Evolutionary conservation across 2,113 vertebrate genomes (phyloP).

Genomic region (Colius striatus): DNA sequence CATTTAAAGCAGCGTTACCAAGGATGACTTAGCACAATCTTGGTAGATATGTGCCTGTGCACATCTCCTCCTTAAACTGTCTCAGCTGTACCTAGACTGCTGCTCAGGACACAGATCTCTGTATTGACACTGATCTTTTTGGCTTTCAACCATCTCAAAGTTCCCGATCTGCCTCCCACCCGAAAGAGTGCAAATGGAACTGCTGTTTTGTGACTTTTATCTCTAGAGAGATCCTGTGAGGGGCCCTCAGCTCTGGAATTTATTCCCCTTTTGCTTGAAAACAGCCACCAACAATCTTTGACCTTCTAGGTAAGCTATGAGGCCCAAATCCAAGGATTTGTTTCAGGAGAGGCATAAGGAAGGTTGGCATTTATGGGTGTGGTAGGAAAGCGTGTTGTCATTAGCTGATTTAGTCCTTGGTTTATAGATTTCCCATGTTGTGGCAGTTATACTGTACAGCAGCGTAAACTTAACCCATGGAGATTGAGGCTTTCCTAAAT

Average conservation of each 20-base stretch:
- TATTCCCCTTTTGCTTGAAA: background rate
- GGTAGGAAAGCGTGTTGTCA: background rate
- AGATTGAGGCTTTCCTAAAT: background rate
- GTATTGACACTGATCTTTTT: background rate
- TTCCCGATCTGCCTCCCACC: background rate
- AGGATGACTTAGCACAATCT: background rate
- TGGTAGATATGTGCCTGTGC: background rate
- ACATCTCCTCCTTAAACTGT: background rate
- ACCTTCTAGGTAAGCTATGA: background rate
- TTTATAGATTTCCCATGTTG: background rate
- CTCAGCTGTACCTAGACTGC: background rate
- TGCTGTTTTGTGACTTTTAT: slow-evolving; percentile 9
- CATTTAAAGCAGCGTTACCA: background rate
- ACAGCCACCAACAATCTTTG: slow-evolving; percentile 50
- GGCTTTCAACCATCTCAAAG: background rate
- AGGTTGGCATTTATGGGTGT: background rate
- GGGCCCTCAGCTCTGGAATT: slow-evolving; percentile 48
- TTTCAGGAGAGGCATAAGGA: background rate
- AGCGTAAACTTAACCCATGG: fast-evolving
- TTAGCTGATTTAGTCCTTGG: background rate
- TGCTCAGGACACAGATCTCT: background rate
- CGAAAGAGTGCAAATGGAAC: background rate
- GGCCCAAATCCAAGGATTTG: slow-evolving; percentile 32
- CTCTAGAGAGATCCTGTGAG: background rate
- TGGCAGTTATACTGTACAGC: background rate